Percentiles rank a stretch among this genome's conserved stretches.
phyloP scores from a whole-genome alignment of 23 tunicate species.

The Phallusia fumigata region DNA sequence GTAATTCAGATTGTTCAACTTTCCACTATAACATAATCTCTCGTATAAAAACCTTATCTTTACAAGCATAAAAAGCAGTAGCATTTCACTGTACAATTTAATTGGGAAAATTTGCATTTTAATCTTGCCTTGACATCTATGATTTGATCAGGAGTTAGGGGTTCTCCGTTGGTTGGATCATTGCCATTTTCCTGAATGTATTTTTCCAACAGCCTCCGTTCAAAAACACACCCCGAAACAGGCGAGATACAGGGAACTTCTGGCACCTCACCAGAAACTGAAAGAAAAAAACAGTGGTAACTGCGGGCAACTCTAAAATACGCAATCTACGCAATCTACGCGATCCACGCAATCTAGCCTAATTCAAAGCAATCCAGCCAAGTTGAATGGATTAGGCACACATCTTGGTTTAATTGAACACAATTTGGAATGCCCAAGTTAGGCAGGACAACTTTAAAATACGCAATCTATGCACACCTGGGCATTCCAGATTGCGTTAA shows the following conservation, averaged over 20 bases:
- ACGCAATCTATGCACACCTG: too few relatives aligned
- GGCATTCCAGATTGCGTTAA: too few relatives aligned
- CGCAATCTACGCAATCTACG: too few relatives aligned
- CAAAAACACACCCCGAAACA: constrained; percentile 90
- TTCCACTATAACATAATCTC: not conserved
- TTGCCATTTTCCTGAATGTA: constrained; percentile 87
- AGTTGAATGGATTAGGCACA: too few relatives aligned
- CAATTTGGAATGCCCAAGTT: too few relatives aligned
- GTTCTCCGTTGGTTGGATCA: constrained; percentile 81
- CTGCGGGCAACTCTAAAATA: too few relatives aligned
- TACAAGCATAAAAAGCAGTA: not conserved
- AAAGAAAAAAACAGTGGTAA: constrained; percentile 32
- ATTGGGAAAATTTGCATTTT: not conserved
- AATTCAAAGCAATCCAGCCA: too few relatives aligned
- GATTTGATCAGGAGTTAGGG: constrained; percentile 66
- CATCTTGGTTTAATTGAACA: too few relatives aligned
- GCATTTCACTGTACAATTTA: too few relatives aligned
- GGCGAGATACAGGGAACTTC: constrained; percentile 76
- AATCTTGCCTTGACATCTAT: constrained; percentile 54
- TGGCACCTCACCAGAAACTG: constrained; percentile 92
- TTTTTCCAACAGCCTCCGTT: constrained; percentile 75
- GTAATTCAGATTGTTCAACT: too few relatives aligned
- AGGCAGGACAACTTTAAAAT: too few relatives aligned
- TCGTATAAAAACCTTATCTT: not conserved
- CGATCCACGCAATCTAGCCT: too few relatives aligned